Conservation (phyloP, 2,888 invertebrate genomes). For the Tromatobia lineatoria region DNA sequence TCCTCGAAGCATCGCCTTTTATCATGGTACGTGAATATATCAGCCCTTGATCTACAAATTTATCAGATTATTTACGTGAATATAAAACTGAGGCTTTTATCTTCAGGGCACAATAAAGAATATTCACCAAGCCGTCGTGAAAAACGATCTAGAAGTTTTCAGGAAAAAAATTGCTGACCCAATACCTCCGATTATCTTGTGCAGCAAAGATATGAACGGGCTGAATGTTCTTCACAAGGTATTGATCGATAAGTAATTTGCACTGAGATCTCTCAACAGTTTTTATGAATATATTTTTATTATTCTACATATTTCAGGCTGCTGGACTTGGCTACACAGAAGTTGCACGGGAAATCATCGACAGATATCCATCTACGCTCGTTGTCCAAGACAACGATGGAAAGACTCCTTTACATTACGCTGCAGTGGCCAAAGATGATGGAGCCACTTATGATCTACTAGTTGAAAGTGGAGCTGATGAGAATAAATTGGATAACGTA, state of each 20-base stretch:
- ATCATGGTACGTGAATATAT: constrained; percentile 90
- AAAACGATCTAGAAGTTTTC: constrained; percentile 91
- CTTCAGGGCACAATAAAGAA: constrained; percentile 92
- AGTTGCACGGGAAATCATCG: constrained; percentile 91
- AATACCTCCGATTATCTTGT: constrained; percentile 90
- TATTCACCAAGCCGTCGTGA: constrained; percentile 92
- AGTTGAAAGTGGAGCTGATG: constrained; percentile 93
- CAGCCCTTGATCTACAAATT: neutral
- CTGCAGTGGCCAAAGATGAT: constrained; percentile 92
- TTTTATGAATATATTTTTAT: neutral
- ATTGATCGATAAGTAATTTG: constrained; percentile 53
- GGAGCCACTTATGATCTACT: constrained; percentile 92
- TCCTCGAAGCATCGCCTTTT: constrained; percentile 97
- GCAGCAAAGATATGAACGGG: constrained; percentile 92
- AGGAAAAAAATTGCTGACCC: constrained; percentile 90
- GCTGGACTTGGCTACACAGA: constrained; percentile 93
- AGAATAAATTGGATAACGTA: constrained; percentile 94
- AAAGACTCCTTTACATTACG: constrained; percentile 95
- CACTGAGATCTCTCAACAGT: neutral
- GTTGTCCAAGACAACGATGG: constrained; percentile 93
- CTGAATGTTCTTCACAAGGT: constrained; percentile 96
- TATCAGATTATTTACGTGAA: neutral
- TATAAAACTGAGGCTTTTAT: constrained; percentile 34
- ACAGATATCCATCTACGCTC: constrained; percentile 90
- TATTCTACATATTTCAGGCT: constrained; percentile 87